Conservation (phyloP, 2,888 invertebrate species). For the Frankliniella intonsa region DNA sequence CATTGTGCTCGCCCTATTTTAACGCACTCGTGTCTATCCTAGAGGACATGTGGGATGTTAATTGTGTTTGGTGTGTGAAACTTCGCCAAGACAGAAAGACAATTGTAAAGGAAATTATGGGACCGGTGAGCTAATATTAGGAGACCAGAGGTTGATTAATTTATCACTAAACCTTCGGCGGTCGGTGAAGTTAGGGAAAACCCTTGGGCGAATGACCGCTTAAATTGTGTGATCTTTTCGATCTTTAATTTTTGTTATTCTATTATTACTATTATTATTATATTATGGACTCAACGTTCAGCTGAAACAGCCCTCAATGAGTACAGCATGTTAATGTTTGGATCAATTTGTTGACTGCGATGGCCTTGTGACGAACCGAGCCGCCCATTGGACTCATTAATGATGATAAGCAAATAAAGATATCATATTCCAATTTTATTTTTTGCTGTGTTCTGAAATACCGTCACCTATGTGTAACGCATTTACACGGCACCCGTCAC, state of each 20-base stretch:
- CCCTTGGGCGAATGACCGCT: neutral
- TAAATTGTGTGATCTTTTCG: neutral
- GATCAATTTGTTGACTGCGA: neutral
- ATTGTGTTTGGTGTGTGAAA: too few relatives aligned
- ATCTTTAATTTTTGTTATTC: neutral
- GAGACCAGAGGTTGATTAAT: neutral
- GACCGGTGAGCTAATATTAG: neutral
- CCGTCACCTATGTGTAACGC: too few relatives aligned
- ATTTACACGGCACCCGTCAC: neutral
- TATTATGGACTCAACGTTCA: neutral
- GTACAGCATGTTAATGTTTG: constrained; percentile 1
- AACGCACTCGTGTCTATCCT: too few relatives aligned
- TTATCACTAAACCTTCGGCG: neutral
- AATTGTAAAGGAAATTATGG: neutral
- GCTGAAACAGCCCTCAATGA: neutral
- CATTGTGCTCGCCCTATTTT: too few relatives aligned
- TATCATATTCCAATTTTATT: neutral
- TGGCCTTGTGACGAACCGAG: constrained; percentile 19
- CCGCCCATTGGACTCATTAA: neutral
- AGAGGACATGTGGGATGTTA: too few relatives aligned
- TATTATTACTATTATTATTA: neutral
- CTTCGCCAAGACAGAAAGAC: too few relatives aligned
- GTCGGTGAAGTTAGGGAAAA: neutral
- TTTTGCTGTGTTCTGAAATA: too few relatives aligned
- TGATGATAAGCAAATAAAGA: neutral